Base-by-base conservation (phyloP, 2,888 invertebrate species). In the Cheilosia soror region DNA sequence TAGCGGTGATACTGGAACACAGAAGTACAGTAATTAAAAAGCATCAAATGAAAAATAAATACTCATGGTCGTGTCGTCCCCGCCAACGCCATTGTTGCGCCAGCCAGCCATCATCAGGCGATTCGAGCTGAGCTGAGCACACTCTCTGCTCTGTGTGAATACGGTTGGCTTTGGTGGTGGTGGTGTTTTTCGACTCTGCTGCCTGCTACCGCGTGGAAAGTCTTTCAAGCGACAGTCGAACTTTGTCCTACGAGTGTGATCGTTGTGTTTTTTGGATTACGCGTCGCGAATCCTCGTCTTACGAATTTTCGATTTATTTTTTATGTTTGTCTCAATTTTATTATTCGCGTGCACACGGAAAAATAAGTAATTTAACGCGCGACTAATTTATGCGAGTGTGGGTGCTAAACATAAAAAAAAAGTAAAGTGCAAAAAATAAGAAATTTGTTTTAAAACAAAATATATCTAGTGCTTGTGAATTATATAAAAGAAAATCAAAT, bases 21-120 rank as follows among this genome's bases (percentile, higher is more conserved):
- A 85, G 85, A 85, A 85, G 85, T 85, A 80, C 83, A 87, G 87
- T 87, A 87, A 87, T 87, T 87, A 87, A 87, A 82, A 87, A 87
- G 80, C 87, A 86, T 87, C 75, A 79, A 83, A 82, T 81, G 81
- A 73, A 86, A 82, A 82, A 82, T 86, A 82, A 82, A 86, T 82
- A 82, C 77, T 86, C 82, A 82, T 65, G 72, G 85, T 82, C 79
- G 85, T 58, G 65, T 66, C 47, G 71, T 65, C 62, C 27, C 85
- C 79, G 72, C 69, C 76, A 71, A 69, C 66, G 66, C 75, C 49
- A 60, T 42, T 51, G 68, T 69, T 33, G 29, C 29, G 7, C 44
- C 29, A 25, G 31, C 51, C 51, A 51, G 20, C 29, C 20, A 20
- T n/a, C 47, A 9, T 25, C 49, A 49, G 25, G 25, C 49, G 25